A percentile compares a stretch with the other conserved stretches of the same genome.
These are phyloP conservation scores for Lagodon rhomboides DNA, from an alignment of 2,797 vertebrate species.

Conservation along the genomic window DNA sequence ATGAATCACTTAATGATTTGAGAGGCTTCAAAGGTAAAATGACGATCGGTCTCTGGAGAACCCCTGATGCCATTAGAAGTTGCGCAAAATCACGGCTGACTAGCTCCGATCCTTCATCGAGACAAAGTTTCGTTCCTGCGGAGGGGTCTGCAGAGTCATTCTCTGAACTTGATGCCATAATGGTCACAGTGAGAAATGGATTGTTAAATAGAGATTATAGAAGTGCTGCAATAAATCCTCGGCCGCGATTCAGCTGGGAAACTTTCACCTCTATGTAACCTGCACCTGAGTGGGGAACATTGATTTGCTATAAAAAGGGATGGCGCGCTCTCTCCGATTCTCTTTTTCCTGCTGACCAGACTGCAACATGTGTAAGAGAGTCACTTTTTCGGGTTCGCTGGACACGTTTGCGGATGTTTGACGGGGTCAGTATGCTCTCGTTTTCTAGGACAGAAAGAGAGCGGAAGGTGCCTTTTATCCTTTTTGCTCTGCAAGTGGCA, in stretches of 20 bases:
- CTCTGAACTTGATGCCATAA: conserved; percentile 57
- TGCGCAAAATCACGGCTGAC: conserved; percentile 55
- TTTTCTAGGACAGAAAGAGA: conserved; percentile 18
- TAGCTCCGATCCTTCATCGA: conserved; percentile 48
- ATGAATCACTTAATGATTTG: conserved; percentile 44
- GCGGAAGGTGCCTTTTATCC: neutral
- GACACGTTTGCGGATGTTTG: conserved; percentile 54
- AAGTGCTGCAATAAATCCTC: conserved; percentile 60
- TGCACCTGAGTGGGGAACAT: conserved; percentile 56
- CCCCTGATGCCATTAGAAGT: conserved; percentile 48
- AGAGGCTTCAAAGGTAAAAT: conserved; percentile 46
- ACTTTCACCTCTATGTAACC: conserved; percentile 69
- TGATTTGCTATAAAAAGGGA: conserved; percentile 63
- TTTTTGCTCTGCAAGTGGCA: conserved; percentile 11
- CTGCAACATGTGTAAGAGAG: conserved; percentile 54
- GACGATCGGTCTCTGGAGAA: conserved; percentile 45
- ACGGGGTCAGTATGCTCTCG: neutral
- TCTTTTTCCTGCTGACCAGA: conserved; percentile 36
- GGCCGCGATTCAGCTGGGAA: conserved; percentile 59
- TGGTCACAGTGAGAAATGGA: conserved; percentile 64
- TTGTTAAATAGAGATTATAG: conserved; percentile 70
- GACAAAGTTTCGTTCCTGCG: conserved; percentile 48
- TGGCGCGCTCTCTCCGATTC: conserved; percentile 21
- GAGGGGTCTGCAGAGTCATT: conserved; percentile 54
- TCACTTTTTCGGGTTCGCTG: conserved; percentile 55